Evolutionary conservation across 2,888 invertebrate species (phyloP).

Genomic region (Sphaerophoria rueppellii): DNA sequence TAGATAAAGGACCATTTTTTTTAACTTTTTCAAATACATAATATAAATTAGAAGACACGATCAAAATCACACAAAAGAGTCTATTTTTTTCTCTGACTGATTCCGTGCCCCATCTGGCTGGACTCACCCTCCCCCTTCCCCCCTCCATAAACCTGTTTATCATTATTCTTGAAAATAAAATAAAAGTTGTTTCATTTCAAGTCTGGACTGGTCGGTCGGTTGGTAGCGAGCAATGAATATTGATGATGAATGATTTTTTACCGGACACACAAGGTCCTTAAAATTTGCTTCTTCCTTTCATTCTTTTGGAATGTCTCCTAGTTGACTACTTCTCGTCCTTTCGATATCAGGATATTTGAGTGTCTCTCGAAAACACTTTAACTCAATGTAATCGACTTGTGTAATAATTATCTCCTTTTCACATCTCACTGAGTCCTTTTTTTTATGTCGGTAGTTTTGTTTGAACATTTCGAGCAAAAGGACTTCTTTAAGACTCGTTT

Average conservation of each 20-base stretch:
- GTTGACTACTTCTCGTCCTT: constrained; percentile 33
- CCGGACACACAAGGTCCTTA: constrained; percentile 62
- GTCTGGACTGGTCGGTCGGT: constrained; percentile 53
- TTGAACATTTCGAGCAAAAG: constrained; percentile 23
- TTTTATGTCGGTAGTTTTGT: not conserved
- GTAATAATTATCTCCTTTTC: constrained; percentile 69
- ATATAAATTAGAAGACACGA: constrained; percentile 73
- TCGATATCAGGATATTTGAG: constrained; percentile 63
- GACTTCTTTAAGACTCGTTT: constrained; percentile 46
- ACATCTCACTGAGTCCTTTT: constrained; percentile 46
- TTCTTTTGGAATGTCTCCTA: not conserved
- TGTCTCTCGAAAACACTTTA: constrained; percentile 60
- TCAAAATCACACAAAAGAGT: constrained; percentile 72
- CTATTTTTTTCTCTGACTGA: not conserved
- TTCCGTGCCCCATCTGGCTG: constrained; percentile 15
- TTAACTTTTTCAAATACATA: constrained; percentile 12
- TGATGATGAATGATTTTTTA: constrained; percentile 69
- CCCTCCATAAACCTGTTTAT: constrained; percentile 49
- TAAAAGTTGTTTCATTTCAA: constrained; percentile 51
- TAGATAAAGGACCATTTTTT: constrained; percentile 34
- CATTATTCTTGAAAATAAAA: constrained; percentile 47
- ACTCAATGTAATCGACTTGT: constrained; percentile 68
- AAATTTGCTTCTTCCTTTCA: constrained; percentile 38
- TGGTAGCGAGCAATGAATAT: constrained; percentile 65
- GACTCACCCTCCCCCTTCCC: not conserved